phyloP scores from a whole-genome alignment of 2,113 vertebrate genomes.

The Grallaria varia region DNA sequence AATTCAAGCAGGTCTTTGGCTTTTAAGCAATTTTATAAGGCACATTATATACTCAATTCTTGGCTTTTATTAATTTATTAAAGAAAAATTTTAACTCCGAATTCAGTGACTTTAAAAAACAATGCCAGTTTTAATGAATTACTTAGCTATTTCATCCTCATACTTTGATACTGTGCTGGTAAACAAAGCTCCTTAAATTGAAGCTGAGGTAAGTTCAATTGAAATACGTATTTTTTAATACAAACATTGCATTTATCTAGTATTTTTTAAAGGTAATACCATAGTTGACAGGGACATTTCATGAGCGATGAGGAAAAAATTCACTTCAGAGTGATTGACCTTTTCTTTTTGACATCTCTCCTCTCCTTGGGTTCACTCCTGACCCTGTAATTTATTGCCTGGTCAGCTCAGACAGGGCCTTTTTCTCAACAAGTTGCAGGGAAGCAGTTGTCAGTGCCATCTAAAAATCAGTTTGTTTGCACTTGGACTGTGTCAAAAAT shows the following conservation, averaged over 20 bases:
- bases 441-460: background rate
- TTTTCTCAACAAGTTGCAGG: background rate
- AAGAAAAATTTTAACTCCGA: background rate
- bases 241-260: background rate
- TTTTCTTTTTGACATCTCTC: background rate
- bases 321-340: background rate
- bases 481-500: background rate
- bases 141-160: background rate
- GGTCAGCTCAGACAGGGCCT: background rate
- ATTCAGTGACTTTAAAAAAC: background rate
- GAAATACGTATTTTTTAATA: background rate
- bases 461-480: background rate
- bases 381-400: background rate
- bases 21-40: background rate
- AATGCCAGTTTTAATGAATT: background rate
- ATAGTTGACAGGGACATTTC: background rate
- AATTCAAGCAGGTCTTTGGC: background rate
- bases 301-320: background rate
- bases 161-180: background rate
- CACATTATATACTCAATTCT: background rate
- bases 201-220: background rate
- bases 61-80: background rate
- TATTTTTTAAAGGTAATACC: background rate
- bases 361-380: background rate
- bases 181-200: background rate